Conservation (phyloP, 1,140 invertebrate genomes). For the Brachionus calyciflorus region DNA sequence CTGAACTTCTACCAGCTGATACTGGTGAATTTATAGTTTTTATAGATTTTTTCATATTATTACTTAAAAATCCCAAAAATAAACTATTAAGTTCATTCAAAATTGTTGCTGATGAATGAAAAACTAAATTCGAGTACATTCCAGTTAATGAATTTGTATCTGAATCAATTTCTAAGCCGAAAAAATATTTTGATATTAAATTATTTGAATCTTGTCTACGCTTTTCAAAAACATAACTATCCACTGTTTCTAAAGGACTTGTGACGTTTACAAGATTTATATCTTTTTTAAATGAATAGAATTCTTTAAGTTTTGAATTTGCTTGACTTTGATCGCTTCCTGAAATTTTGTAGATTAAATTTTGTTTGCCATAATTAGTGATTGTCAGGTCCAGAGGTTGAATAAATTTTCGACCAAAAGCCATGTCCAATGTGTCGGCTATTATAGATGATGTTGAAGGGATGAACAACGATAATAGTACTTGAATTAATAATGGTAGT, state of each 20-base stretch:
- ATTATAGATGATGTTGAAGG: constrained; percentile 40
- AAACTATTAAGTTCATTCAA: background rate
- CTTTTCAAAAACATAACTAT: constrained; percentile 9
- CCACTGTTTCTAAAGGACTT: background rate
- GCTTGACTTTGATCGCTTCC: background rate
- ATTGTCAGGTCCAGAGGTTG: background rate
- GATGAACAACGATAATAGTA: background rate
- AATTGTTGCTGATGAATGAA: constrained; percentile 21
- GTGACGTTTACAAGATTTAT: background rate
- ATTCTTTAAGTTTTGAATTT: background rate
- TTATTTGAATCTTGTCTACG: constrained; percentile 8
- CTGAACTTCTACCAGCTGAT: background rate
- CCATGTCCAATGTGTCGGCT: background rate
- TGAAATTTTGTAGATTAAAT: background rate
- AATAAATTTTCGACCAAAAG: background rate
- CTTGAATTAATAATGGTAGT: background rate
- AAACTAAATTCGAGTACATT: background rate
- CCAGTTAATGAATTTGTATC: background rate
- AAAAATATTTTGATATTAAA: constrained; percentile 19
- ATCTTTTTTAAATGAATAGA: background rate
- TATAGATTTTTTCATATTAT: constrained; percentile 22
- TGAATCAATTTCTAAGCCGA: constrained; percentile 16
- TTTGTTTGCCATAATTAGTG: constrained; percentile 6
- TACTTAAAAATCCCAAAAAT: background rate
- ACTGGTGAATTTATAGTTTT: constrained; percentile 22